Conservation (phyloP, 1,140 invertebrate species). For the Heterodera carotae region DNA sequence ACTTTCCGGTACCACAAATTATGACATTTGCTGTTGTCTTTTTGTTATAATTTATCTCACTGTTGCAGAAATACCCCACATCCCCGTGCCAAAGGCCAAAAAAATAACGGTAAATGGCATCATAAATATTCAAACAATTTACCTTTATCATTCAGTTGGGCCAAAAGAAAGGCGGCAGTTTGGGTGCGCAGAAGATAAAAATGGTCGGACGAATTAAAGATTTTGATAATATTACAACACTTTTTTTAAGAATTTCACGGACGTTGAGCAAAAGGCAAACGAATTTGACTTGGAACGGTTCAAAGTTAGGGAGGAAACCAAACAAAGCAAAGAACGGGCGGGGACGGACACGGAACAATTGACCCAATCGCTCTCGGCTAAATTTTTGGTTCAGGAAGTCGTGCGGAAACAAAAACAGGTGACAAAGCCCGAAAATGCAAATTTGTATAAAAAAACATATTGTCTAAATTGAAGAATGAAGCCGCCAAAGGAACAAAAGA, state of each 20-base stretch:
- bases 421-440: not conserved
- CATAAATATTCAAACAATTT: constrained; percentile 14
- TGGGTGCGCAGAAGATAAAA: constrained; percentile 93
- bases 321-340: constrained; percentile 13
- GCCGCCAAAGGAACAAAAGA: constrained; percentile 67
- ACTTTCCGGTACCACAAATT: constrained; percentile 13
- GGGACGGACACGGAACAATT: not conserved
- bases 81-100: constrained; percentile 39
- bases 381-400: constrained; percentile 49
- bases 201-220: constrained; percentile 46
- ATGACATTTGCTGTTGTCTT: not conserved
- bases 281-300: constrained; percentile 50
- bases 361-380: constrained; percentile 39
- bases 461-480: constrained; percentile 9
- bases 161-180: constrained; percentile 77
- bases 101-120: constrained; percentile 50
- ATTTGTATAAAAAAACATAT: not conserved
- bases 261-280: constrained; percentile 82
- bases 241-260: constrained; percentile 79
- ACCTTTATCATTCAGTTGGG: constrained; percentile 48
- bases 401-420: constrained; percentile 45
- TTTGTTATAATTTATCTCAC: not conserved
- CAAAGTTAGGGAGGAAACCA: not conserved
- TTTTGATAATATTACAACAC: not conserved
- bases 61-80: constrained; percentile 27